Conservation (phyloP, 2,888 invertebrate species). For the Papilio elwesi region DNA sequence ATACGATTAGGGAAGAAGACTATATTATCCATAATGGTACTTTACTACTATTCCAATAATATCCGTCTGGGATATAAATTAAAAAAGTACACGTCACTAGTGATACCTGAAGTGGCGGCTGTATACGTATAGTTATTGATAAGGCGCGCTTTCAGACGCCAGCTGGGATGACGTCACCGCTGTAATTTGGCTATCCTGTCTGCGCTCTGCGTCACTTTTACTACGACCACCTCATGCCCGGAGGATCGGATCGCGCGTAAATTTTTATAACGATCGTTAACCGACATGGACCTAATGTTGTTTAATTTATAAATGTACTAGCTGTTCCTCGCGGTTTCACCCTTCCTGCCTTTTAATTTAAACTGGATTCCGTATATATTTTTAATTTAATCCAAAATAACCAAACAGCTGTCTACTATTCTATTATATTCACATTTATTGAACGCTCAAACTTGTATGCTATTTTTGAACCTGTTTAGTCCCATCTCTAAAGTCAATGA, state of each 20-base stretch:
- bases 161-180: slow-evolving; percentile 74
- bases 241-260: slow-evolving; percentile 43
- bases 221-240: slow-evolving; percentile 37
- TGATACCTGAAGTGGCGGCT: slow-evolving; percentile 7
- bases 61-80: slow-evolving; percentile 30
- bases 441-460: too few relatives aligned
- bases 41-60: background rate
- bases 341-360: too few relatives aligned
- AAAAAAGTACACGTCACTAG: slow-evolving; percentile 29
- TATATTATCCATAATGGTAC: background rate
- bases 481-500: slow-evolving; percentile 10
- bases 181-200: slow-evolving; percentile 55
- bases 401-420: too few relatives aligned
- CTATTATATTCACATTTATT: too few relatives aligned
- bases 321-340: too few relatives aligned
- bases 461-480: background rate
- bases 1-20: background rate
- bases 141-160: slow-evolving; percentile 60
- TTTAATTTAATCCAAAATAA: too few relatives aligned
- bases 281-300: background rate
- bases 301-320: background rate
- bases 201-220: slow-evolving; percentile 69
- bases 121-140: slow-evolving; percentile 51
- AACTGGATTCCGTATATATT: too few relatives aligned
- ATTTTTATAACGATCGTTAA: slow-evolving; percentile 19